phyloP scores from a whole-genome alignment of 2,113 vertebrate genomes.

The Spermophilus dauricus region DNA sequence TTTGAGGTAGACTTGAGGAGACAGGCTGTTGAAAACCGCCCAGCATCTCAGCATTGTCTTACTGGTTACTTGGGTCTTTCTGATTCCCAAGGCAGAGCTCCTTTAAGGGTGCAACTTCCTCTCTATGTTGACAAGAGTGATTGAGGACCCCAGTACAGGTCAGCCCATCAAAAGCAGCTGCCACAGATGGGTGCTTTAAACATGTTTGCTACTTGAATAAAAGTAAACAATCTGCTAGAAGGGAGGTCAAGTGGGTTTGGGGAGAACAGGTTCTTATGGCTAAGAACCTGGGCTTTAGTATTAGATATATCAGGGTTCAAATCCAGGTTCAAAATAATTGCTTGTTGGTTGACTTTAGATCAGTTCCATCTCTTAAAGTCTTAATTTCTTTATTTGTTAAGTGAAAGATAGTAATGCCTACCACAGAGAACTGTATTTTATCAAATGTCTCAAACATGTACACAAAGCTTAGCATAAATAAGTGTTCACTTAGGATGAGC shows the following conservation, averaged over 20 bases:
- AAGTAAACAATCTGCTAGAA: background rate
- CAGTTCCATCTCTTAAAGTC: background rate
- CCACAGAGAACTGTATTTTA: background rate
- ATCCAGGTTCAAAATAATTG: background rate
- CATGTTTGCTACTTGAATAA: background rate
- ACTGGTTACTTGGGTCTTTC: background rate
- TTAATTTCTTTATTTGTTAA: background rate
- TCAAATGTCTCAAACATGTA: background rate
- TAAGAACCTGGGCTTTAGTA: background rate
- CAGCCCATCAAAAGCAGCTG: background rate
- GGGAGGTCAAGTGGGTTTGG: background rate
- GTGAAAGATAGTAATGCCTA: background rate
- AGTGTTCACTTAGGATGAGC: background rate
- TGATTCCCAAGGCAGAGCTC: background rate
- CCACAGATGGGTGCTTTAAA: background rate
- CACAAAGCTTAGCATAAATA: background rate
- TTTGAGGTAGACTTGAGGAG: constrained; percentile 5
- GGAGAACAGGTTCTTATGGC: background rate
- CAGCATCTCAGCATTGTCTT: background rate
- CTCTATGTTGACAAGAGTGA: background rate
- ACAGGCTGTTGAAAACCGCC: background rate
- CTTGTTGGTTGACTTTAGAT: background rate
- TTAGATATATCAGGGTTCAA: background rate
- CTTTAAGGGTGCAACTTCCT: background rate
- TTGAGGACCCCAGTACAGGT: background rate